phyloP scores from a whole-genome alignment of 2,888 invertebrate species.

The Lepidochrysops patricia region DNA sequence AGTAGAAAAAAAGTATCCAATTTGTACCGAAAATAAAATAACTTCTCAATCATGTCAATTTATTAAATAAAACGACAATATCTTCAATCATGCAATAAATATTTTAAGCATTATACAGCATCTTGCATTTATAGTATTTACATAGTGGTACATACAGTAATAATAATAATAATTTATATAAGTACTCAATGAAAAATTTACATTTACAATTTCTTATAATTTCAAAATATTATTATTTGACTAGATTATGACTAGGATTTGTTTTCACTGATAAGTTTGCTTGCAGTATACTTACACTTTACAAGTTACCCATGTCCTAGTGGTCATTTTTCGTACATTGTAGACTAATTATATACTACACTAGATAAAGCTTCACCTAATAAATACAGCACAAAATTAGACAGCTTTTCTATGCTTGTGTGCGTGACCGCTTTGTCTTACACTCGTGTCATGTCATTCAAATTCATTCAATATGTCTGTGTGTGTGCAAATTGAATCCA shows the following conservation, averaged over 20 bases:
- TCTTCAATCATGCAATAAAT: not conserved
- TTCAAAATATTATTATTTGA: not conserved
- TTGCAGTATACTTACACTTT: not conserved
- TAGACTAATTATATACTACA: too few relatives aligned
- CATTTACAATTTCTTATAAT: too few relatives aligned
- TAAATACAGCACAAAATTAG: too few relatives aligned
- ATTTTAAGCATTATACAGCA: slow-evolving; percentile 2
- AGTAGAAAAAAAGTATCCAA: too few relatives aligned
- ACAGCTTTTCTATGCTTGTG: too few relatives aligned
- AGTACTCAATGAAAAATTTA: not conserved
- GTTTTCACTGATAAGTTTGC: not conserved
- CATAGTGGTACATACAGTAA: not conserved
- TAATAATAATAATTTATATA: not conserved
- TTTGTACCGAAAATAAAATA: not conserved
- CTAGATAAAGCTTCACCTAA: too few relatives aligned
- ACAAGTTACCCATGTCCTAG: too few relatives aligned
- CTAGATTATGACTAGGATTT: not conserved
- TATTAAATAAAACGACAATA: slow-evolving; percentile 4
- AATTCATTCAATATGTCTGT: too few relatives aligned
- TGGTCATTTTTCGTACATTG: too few relatives aligned
- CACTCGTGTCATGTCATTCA: too few relatives aligned
- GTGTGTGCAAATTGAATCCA: too few relatives aligned
- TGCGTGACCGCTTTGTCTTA: too few relatives aligned
- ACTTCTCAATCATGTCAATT: not conserved
- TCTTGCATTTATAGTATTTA: slow-evolving; percentile 10